A percentile compares a stretch with the other conserved stretches of the same genome.
phyloP scores from a whole-genome alignment of 2,113 vertebrate species.

The Phalacrocorax carbo region DNA sequence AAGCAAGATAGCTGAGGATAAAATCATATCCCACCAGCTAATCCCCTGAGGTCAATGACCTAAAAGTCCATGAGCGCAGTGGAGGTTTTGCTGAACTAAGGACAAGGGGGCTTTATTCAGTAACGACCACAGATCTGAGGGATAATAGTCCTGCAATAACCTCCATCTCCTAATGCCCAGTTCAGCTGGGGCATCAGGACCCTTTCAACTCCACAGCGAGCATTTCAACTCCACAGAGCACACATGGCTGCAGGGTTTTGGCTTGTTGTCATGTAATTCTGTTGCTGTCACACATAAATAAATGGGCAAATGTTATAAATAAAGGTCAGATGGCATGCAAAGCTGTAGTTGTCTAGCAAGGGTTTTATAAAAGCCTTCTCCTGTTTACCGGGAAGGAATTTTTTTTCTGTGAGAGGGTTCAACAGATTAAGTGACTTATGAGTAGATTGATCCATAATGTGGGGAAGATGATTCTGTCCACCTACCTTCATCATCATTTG shows the following conservation, averaged over 20 bases:
- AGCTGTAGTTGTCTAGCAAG: neutral
- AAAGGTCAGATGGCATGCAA: conserved; percentile 4
- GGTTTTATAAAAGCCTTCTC: neutral
- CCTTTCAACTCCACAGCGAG: neutral
- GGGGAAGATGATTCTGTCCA: neutral
- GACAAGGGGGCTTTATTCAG: neutral
- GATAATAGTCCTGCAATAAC: neutral
- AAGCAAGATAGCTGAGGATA: neutral
- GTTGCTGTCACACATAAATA: neutral
- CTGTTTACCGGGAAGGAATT: neutral
- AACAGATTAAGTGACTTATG: neutral
- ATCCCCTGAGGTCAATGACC: neutral
- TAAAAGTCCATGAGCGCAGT: neutral
- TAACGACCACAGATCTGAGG: neutral
- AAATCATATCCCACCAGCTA: neutral
- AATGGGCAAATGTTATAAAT: conserved; percentile 11
- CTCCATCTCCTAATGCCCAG: neutral
- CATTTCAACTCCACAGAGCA: neutral
- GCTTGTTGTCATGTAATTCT: neutral
- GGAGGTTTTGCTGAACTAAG: neutral
- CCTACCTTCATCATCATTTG: neutral
- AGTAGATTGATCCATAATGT: neutral
- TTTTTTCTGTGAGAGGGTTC: neutral
- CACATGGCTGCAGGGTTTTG: neutral
- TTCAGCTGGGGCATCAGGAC: neutral